Percentiles rank a stretch among this genome's conserved stretches.
These are phyloP conservation scores for Drosophila kanekoi DNA, from an alignment of 2,888 invertebrate genomes.

Conservation along the genomic window DNA sequence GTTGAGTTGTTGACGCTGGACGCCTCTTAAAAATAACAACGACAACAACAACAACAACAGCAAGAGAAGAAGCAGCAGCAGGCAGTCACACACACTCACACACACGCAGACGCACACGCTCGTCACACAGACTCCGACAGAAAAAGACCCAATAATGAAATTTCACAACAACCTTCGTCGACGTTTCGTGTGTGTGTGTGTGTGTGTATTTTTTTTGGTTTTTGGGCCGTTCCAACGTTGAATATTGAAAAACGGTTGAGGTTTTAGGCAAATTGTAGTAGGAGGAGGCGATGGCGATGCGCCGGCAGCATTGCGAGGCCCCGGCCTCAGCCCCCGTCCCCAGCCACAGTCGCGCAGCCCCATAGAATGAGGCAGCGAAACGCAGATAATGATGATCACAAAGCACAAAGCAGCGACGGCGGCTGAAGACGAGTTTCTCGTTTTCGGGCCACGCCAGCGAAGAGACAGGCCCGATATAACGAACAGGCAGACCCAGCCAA, in stretches of 20 bases:
- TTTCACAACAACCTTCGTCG: conserved; percentile 78
- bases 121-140: conserved; percentile 33
- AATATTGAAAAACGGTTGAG: conserved; percentile 80
- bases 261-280: conserved; percentile 80
- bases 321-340: conserved; percentile 24
- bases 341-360: conserved; percentile 33
- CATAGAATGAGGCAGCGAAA: conserved; percentile 81
- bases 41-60: conserved; percentile 31
- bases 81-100: conserved; percentile 48
- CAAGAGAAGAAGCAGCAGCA: conserved; percentile 34
- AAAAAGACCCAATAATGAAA: conserved; percentile 79
- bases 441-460: conserved; percentile 67
- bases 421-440: conserved; percentile 67
- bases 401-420: conserved; percentile 55
- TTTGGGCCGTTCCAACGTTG: conserved; percentile 67
- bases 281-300: conserved; percentile 73
- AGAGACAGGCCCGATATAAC: conserved; percentile 52
- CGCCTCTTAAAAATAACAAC: conserved; percentile 77
- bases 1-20: conserved; percentile 75
- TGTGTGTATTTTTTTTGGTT: conserved; percentile 35
- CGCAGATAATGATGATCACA: conserved; percentile 81
- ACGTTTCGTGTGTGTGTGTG: conserved; percentile 33
- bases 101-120: neutral
- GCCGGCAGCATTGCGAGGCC: conserved; percentile 44
- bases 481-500: conserved; percentile 32